Conservation (phyloP, 2,797 vertebrate genomes). For the Hippoglossus hippoglossus region DNA sequence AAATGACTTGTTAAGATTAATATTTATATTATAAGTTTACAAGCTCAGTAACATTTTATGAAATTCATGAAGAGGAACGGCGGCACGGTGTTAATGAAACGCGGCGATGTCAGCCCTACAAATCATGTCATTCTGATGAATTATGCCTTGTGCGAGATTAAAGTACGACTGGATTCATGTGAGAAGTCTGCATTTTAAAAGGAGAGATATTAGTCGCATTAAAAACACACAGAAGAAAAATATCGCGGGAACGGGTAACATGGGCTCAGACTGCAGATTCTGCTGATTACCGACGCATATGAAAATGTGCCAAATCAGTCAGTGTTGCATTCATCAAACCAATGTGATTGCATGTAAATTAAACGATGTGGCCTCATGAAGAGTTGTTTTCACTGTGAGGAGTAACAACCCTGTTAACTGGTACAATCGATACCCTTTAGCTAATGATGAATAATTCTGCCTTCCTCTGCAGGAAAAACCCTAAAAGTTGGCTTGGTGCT, state of each 20-base stretch:
- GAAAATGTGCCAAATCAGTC: constrained; percentile 44
- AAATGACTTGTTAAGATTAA: neutral
- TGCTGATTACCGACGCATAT: constrained; percentile 31
- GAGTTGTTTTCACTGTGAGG: constrained; percentile 31
- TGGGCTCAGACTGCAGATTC: constrained; percentile 31
- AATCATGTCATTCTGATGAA: neutral
- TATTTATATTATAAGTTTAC: constrained; percentile 6
- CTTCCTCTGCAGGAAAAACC: neutral
- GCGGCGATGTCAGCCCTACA: neutral
- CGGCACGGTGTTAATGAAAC: neutral
- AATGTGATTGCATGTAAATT: constrained; percentile 47
- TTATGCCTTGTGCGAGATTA: constrained; percentile 2
- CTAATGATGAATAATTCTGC: constrained; percentile 43
- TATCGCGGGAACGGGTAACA: constrained; percentile 20
- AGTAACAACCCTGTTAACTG: constrained; percentile 37
- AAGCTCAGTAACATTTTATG: constrained; percentile 19
- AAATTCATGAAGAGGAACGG: constrained; percentile 8
- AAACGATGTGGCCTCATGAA: constrained; percentile 27
- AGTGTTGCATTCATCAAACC: constrained; percentile 30
- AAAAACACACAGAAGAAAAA: constrained; percentile 1
- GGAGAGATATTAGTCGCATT: constrained; percentile 19
- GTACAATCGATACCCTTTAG: constrained; percentile 41
- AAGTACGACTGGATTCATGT: constrained; percentile 10
- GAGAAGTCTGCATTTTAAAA: constrained; percentile 23
- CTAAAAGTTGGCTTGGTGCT: constrained; percentile 26